Base-by-base conservation (phyloP, 2,888 invertebrate genomes). In the Trisateles emortualis region DNA sequence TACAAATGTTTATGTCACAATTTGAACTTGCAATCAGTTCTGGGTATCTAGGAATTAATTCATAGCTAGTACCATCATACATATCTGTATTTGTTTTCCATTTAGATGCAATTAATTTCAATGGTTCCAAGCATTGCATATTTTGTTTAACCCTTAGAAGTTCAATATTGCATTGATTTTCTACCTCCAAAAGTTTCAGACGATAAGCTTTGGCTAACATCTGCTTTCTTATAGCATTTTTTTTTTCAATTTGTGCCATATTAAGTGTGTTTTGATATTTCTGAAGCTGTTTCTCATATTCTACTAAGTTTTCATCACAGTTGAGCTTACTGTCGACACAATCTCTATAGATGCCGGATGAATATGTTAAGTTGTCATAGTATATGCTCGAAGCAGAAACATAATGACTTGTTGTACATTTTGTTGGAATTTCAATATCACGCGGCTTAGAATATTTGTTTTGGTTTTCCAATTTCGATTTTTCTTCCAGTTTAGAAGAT, bases 121-220 rank as follows among this genome's bases (percentile, higher is more conserved):
- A 72, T 0, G 92, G 92, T 57, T 90, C 88, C 49, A 92, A 70
- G 56, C 90, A 92, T 64, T 91, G 89, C n/a, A 92, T 65, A 52
- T 87, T 92, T 74, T 92, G 92, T 56, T 92, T 91, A 13, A 92
- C 87, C 14, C 90, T 80, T 39, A 92, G 76, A 32, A 92, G 59
- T 60, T 92, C 92, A 57, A 91, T 86, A 56, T 92, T 92, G 59
- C 92, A 92, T 73, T 92, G 92, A 61, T 92, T 92, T 78, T 93
- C 92, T 14, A 92, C 86, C 74, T 92, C 92, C 58, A 92, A 66
- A 36, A 92, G 77, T 62, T 91, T 93, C 6, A 92, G 63, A 53
- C 82, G 84, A 57, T 84, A 92, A 44, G 89, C 91, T 74, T 92
- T 92, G n/a, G 89, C 77, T 17, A 93, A 70, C 90, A 92, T 92